These are phyloP conservation scores for Leucoma salicis DNA, from an alignment of 2,888 invertebrate genomes.

Conservation along the genomic window DNA sequence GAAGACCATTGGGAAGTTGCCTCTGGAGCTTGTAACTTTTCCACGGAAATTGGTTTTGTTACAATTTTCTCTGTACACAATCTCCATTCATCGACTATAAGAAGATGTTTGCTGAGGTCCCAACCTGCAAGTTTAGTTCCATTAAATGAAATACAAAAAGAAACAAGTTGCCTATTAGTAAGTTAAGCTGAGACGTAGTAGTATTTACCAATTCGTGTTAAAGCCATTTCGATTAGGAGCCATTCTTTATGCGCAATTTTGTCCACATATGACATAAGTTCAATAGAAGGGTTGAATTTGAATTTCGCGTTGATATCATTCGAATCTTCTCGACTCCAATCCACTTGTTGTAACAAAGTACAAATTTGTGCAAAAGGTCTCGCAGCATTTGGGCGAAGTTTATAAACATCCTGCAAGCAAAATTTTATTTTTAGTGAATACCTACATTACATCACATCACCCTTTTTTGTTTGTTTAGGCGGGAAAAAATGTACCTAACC, in stretches of 20 bases:
- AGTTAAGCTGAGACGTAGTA: neutral
- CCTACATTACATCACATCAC: too few relatives aligned
- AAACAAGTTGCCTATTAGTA: neutral
- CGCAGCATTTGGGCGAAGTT: constrained; percentile 11
- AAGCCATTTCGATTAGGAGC: constrained; percentile 58
- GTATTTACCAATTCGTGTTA: constrained; percentile 58
- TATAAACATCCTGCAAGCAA: constrained; percentile 48
- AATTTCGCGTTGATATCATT: constrained; percentile 25
- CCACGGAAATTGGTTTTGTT: constrained; percentile 12
- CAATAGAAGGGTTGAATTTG: constrained; percentile 51
- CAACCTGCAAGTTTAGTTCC: constrained; percentile 73
- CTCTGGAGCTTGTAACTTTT: neutral
- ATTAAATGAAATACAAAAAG: too few relatives aligned
- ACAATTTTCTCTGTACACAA: constrained; percentile 24
- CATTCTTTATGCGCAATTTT: constrained; percentile 76
- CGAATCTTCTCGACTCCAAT: constrained; percentile 45
- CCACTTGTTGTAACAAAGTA: constrained; percentile 42
- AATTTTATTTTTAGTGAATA: too few relatives aligned
- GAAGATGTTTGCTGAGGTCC: constrained; percentile 79
- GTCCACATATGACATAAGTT: constrained; percentile 65
- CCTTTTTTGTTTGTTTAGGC: too few relatives aligned
- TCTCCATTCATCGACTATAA: constrained; percentile 84
- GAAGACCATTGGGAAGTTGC: neutral
- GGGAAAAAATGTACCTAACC: too few relatives aligned
- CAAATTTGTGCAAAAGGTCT: constrained; percentile 53